Conservation (phyloP, 2,888 invertebrate genomes). For the Philonicus albiceps region DNA sequence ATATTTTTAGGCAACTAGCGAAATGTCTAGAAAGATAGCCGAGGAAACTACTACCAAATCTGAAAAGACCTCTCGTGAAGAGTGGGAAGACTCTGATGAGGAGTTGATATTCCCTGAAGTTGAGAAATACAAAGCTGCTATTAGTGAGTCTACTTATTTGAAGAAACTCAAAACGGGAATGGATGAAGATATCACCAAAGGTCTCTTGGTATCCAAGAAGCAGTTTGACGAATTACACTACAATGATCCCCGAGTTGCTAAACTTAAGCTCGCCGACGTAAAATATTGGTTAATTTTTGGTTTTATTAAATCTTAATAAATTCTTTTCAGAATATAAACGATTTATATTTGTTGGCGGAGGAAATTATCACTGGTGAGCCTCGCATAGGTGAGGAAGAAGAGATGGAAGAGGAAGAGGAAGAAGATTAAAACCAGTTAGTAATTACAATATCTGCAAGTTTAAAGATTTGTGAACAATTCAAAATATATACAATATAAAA, state of each 20-base stretch:
- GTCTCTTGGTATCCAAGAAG: constrained; percentile 65
- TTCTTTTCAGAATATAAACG: constrained; percentile 67
- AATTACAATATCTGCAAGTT: background rate
- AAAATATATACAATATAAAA: background rate
- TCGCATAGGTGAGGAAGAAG: constrained; percentile 35
- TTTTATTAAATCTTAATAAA: background rate
- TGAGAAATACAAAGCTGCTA: background rate
- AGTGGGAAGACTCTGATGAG: background rate
- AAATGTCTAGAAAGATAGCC: constrained; percentile 33
- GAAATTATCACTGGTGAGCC: constrained; percentile 67
- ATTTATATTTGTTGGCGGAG: constrained; percentile 69
- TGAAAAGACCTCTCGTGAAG: background rate
- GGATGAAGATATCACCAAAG: constrained; percentile 58
- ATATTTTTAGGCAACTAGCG: constrained; percentile 33
- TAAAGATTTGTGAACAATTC: background rate
- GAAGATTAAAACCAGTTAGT: background rate
- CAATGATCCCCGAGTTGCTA: constrained; percentile 66
- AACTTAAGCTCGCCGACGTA: constrained; percentile 66
- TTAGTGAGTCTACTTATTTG: background rate
- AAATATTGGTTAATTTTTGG: constrained; percentile 45
- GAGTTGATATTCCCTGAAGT: background rate
- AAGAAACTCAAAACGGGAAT: constrained; percentile 55
- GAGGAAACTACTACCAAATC: background rate
- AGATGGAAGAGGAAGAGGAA: background rate
- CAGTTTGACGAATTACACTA: constrained; percentile 67